phyloP scores from a whole-genome alignment of 2,113 vertebrate genomes.

The Microtus richardsoni region DNA sequence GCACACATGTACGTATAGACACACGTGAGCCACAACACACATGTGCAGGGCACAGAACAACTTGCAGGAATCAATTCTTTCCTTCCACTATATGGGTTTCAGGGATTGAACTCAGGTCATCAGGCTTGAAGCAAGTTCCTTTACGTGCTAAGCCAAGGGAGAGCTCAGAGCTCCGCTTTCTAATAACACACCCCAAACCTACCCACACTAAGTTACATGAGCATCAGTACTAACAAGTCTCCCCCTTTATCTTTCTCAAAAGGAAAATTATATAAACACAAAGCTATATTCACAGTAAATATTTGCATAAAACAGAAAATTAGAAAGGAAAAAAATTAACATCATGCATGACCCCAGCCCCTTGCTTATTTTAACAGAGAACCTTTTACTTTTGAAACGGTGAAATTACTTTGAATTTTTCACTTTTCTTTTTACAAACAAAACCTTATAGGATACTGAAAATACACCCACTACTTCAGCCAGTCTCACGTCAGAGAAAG shows the following conservation, averaged over 20 bases:
- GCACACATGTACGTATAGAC: neutral
- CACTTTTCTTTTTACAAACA: neutral
- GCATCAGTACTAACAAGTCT: neutral
- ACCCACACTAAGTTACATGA: neutral
- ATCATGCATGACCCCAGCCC: neutral
- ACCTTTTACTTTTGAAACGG: neutral
- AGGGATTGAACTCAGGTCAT: neutral
- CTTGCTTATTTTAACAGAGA: neutral
- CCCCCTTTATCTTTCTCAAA: neutral
- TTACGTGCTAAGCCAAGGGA: neutral
- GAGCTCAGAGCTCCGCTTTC: neutral
- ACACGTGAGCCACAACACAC: neutral
- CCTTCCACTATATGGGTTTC: neutral
- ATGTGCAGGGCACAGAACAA: neutral
- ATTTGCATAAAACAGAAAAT: neutral
- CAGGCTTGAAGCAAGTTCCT: neutral
- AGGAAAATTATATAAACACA: constrained; percentile 22
- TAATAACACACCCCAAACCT: neutral
- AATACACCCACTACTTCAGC: constrained; percentile 70
- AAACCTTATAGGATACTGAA: constrained; percentile 79
- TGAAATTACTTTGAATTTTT: neutral
- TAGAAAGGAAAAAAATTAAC: neutral
- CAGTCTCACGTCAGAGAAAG: constrained; percentile 81
- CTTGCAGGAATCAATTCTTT: neutral
- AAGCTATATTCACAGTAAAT: neutral